A percentile compares a stretch with the other conserved stretches of the same genome.
Evolutionary conservation across 2,888 invertebrate species (phyloP).

Genomic region (Operophtera brumata): DNA sequence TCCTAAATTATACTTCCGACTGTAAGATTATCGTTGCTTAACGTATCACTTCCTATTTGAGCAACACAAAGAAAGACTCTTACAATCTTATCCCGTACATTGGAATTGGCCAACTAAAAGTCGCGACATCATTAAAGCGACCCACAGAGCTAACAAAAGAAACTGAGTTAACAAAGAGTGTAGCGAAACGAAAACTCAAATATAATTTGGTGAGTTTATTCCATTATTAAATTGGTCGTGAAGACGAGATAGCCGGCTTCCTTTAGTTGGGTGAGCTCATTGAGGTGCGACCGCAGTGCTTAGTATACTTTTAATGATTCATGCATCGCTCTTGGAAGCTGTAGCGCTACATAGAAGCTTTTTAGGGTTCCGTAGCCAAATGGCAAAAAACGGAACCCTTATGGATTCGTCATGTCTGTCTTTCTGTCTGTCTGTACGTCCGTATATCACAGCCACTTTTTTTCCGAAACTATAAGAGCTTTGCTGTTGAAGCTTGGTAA

Average conservation of each 20-base stretch:
- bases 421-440: no score
- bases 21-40: no score
- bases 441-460: no score
- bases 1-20: no score
- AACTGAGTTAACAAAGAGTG: conserved; percentile 36
- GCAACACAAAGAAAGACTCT: neutral
- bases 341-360: no score
- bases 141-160: conserved; percentile 24
- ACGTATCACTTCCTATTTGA: no score
- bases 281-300: neutral
- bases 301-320: neutral
- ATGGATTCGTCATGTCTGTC: no score
- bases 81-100: neutral
- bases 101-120: conserved; percentile 7
- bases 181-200: conserved; percentile 57
- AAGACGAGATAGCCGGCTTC: conserved; percentile 65
- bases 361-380: no score
- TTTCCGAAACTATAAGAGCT: no score
- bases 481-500: no score
- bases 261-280: conserved; percentile 21
- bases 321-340: no score
- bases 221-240: conserved; percentile 77
- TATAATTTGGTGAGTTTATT: conserved; percentile 66
- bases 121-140: conserved; percentile 14
- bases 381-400: no score